Evolutionary conservation across 2,888 invertebrate genomes (phyloP), one percentile per base, ranked within the genome.

Genomic region (Drosophila rellima): DNA sequence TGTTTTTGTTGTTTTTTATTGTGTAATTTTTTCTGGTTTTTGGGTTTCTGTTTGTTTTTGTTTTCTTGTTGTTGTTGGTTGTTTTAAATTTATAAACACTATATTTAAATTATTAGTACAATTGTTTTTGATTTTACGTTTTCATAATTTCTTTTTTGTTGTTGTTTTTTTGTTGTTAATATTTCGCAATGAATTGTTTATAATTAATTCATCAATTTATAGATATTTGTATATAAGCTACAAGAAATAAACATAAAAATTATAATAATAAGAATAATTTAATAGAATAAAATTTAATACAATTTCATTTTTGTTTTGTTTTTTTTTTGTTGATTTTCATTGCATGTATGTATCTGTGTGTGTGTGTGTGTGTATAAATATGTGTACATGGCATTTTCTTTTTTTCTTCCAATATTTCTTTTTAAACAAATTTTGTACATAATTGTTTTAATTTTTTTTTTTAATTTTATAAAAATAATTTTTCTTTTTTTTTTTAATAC

Each of bases 201-300:
- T 50, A 81, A 74, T 76, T 67, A 76, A 78, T 78, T 68, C 66
- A 78, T 78, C 75, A 61, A 80, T 70, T 65, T 65, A 47, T 79
- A 31, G 66, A 59, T 70, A 29, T 78, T 31, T 66, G 44, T 71
- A 44, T 74, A 76, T 63, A 76, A 64, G 54, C 83, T 80, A 80
- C 51, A 80, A 81, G 78, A 86, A 83, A 81, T 80, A 69, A 75
- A 79, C 68, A 80, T 81, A 74, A 55, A 74, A 73, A 73, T 77
- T 73, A 78, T 75, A 85, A 85, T 80, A 85, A 82, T 81, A 83
- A 88, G 64, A 88, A 85, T 88, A 88, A 86, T 88, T 85, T 86
- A 88, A 88, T 85, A 85, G 74, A 86, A 82, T 80, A 85, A 80
- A 84, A 64, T 72, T 76, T 72, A 74, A 80, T 74, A 88, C 86